Percentiles rank a stretch among this genome's conserved stretches.
Evolutionary conservation across 2,888 invertebrate species (phyloP).

Genomic region (Polymixis lichenea): DNA sequence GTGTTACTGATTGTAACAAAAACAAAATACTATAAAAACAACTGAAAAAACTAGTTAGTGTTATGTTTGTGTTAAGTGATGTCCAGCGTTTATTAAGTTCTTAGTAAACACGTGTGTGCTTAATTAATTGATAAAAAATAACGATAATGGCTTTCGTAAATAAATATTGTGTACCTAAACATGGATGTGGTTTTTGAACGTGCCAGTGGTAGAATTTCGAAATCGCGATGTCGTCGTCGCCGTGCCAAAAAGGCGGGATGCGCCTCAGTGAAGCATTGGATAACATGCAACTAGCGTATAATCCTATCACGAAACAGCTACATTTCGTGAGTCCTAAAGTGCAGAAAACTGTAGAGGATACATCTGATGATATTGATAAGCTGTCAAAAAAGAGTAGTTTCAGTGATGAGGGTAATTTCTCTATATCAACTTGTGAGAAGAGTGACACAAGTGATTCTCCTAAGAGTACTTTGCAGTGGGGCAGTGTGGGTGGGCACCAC

Average conservation of each 20-base stretch:
- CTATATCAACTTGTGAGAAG: conserved; percentile 88
- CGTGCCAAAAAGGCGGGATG: conserved; percentile 90
- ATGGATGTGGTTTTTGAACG: conserved; percentile 78
- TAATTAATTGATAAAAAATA: conserved; percentile 47
- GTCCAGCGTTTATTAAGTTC: conserved; percentile 38
- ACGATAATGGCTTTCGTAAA: conserved; percentile 72
- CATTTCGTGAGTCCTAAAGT: conserved; percentile 91
- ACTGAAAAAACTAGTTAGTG: conserved; percentile 54
- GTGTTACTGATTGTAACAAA: conserved; percentile 62
- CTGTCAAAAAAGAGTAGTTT: conserved; percentile 89
- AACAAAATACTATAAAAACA: conserved; percentile 65
- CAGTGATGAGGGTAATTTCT: conserved; percentile 89
- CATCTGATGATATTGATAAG: conserved; percentile 83
- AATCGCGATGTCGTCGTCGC: conserved; percentile 82
- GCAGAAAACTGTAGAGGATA: conserved; percentile 80
- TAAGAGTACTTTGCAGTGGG: conserved; percentile 88
- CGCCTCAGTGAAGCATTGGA: conserved; percentile 93
- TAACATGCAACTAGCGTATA: conserved; percentile 94
- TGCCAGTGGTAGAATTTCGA: conserved; percentile 69
- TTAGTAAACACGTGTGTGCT: conserved; percentile 48
- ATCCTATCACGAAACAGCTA: conserved; percentile 93
- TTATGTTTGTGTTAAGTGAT: conserved; percentile 59
- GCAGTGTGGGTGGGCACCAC: conserved; percentile 87
- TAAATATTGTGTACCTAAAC: conserved; percentile 68
- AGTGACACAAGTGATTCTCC: conserved; percentile 89